A percentile compares a stretch with the other conserved stretches of the same genome.
Conservation (phyloP, 2,797 vertebrate species). For the Notoglanidium macrostoma region DNA sequence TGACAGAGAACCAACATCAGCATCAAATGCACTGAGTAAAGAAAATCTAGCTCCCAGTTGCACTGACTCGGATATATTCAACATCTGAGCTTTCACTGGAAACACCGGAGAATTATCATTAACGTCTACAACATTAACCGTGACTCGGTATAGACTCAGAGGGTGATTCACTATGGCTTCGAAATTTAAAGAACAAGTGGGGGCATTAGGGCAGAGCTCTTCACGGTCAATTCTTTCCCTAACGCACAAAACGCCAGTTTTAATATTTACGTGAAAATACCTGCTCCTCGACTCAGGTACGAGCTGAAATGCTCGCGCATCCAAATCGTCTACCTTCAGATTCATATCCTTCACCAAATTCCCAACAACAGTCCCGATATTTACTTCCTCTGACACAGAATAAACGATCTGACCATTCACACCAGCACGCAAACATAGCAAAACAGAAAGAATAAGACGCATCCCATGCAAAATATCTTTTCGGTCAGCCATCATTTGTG, state of each 20-base stretch:
- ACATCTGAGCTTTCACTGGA: constrained; percentile 52
- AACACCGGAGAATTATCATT: constrained; percentile 74
- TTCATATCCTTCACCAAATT: constrained; percentile 76
- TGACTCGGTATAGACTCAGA: constrained; percentile 75
- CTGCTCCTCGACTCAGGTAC: constrained; percentile 66
- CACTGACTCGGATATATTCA: constrained; percentile 75
- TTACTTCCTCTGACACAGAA: constrained; percentile 74
- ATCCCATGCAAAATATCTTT: constrained; percentile 42
- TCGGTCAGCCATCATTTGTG: constrained; percentile 23
- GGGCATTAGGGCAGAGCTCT: constrained; percentile 78
- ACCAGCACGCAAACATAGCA: not conserved
- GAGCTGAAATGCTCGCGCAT: constrained; percentile 70
- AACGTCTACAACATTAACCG: constrained; percentile 72
- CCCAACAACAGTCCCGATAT: constrained; percentile 68
- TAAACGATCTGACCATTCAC: constrained; percentile 66
- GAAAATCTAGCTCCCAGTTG: constrained; percentile 70
- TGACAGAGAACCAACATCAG: constrained; percentile 75
- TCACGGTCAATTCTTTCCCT: constrained; percentile 86
- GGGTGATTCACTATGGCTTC: constrained; percentile 85
- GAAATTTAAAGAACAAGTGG: constrained; percentile 81
- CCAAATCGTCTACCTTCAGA: constrained; percentile 67
- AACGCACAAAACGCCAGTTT: constrained; percentile 81
- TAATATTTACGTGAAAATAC: constrained; percentile 81
- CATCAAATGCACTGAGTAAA: constrained; percentile 75
- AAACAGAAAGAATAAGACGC: constrained; percentile 55